Evolutionary conservation across 2,888 invertebrate species (phyloP).

Genomic region (Lysandra bellargus): DNA sequence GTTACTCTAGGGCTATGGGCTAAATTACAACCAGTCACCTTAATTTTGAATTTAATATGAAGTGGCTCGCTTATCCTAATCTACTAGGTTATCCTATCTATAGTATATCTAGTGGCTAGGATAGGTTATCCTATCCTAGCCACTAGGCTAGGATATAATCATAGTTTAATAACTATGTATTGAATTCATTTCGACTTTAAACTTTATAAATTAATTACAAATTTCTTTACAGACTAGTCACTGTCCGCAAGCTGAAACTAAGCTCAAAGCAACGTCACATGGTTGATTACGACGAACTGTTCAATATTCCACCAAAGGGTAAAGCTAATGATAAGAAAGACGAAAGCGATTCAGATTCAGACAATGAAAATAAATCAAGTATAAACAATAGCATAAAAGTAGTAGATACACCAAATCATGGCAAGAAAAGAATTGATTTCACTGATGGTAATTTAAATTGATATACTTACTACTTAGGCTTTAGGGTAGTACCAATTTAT

Average conservation of each 20-base stretch:
- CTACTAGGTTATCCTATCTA: no score
- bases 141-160: no score
- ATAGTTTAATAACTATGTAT: no score
- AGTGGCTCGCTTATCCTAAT: no score
- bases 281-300: neutral
- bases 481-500: neutral
- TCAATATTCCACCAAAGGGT: neutral
- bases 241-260: neutral
- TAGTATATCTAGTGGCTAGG: no score
- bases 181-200: no score
- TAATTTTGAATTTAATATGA: no score
- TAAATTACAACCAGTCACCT: no score
- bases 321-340: neutral
- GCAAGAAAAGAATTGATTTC: neutral
- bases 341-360: neutral
- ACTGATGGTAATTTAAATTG: no score
- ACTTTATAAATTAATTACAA: neutral
- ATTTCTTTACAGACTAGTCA: neutral
- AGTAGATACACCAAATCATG: neutral
- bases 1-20: no score
- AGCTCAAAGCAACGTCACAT: neutral
- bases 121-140: no score
- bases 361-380: neutral
- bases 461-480: no score
- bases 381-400: neutral